These are phyloP conservation scores for Ptilodon capucinus DNA, from an alignment of 2,888 invertebrate species.

Conservation along the genomic window DNA sequence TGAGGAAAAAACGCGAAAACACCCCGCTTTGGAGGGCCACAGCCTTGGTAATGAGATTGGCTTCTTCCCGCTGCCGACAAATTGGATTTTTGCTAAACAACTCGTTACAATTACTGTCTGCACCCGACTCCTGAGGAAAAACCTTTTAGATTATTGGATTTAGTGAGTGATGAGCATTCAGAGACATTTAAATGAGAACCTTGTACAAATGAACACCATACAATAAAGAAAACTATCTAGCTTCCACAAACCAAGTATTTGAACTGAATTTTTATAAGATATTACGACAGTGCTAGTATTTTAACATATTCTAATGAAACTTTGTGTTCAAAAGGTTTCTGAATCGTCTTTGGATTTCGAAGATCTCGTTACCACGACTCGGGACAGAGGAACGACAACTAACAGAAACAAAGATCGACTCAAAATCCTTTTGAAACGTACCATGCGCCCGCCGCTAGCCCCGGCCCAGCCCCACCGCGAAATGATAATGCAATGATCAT, in stretches of 20 bases:
- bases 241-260: no score
- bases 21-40: slow-evolving; percentile 23
- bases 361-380: slow-evolving; percentile 50
- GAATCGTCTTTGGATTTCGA: slow-evolving; percentile 77
- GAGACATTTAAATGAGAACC: neutral
- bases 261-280: neutral
- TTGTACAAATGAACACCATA: neutral
- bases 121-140: neutral
- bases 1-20: slow-evolving; percentile 21
- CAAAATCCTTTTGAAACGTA: slow-evolving; percentile 80
- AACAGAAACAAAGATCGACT: slow-evolving; percentile 82
- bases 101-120: slow-evolving; percentile 52
- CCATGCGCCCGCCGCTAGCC: slow-evolving; percentile 23
- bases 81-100: slow-evolving; percentile 72
- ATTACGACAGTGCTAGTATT: slow-evolving; percentile 4
- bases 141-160: slow-evolving; percentile 2
- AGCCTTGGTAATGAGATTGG: slow-evolving; percentile 38
- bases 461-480: slow-evolving; percentile 49
- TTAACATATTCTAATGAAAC: slow-evolving; percentile 21
- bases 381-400: slow-evolving; percentile 80
- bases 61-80: slow-evolving; percentile 40
- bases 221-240: no score
- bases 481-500: slow-evolving; percentile 80
- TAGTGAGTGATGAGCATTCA: slow-evolving; percentile 2
- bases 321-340: slow-evolving; percentile 80